Evolutionary conservation across 2,797 vertebrate genomes (phyloP), one percentile per base, ranked within the genome.

Genomic region (Acrocephalus scirpaceus): DNA sequence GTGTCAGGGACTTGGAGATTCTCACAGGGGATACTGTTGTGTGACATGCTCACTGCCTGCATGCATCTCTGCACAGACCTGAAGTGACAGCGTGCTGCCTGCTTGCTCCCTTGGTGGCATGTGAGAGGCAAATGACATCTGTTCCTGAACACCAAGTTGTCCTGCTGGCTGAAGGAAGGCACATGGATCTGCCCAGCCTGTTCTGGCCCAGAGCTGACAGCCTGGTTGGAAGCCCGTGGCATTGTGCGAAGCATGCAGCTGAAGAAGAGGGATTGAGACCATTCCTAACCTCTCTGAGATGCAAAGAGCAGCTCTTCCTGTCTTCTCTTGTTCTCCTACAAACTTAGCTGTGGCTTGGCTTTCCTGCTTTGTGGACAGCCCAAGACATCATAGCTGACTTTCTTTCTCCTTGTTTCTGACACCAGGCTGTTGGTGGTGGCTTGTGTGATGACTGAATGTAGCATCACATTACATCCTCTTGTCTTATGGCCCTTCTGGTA

Each of bases 81-180:
- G 16, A 69, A 56, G 42, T 72, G 45, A 45, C 15, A 64, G 27
- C 3, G 1, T 45, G 34, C 79, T 81, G 73, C 47, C 38, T 60
- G 56, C 66, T 78, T 0, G 0, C n/a, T n/a, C 32, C 20, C 5
- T 0, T 22, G 44, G 74, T 27, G 36, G 53, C 58, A 5, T 2
- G 14, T 32, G 36, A 75, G 72, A 67, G 38, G 53, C 30, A 20
- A 50, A 29, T 48, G 73, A 15, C 13, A 53, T 53, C 48, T 85
- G 48, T 32, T 73, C 16, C 45, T 66, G 61, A 77, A 11, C 40
- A 61, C 44, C 44, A 81, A 29, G 30, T 57, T 81, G 58, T 80
- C 32, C 45, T 56, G 13, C 56, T 47, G 54, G 30, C 47, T 80
- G 65, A 54, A 54, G 44, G 26, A 29, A 69, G 30, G 48, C 75